Percentiles rank a stretch among this genome's conserved stretches.
phyloP scores from a whole-genome alignment of 2,113 vertebrate genomes.

The Danio rerio region DNA sequence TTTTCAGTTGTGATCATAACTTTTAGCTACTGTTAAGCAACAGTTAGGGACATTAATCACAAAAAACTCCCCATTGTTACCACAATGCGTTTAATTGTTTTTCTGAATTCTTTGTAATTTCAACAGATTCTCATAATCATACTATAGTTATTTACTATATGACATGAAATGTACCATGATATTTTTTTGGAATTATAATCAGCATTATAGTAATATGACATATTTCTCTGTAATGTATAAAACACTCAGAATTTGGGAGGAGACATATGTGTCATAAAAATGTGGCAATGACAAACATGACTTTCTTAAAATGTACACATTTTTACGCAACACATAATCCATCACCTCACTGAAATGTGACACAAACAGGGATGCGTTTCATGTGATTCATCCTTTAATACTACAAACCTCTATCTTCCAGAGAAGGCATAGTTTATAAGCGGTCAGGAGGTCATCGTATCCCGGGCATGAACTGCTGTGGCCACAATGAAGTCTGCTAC shows the following conservation, averaged over 20 bases:
- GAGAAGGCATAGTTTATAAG: slow-evolving; percentile 96
- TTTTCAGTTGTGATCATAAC: not conserved
- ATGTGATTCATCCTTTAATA: not conserved
- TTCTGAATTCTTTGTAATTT: not conserved
- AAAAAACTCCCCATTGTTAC: not conserved
- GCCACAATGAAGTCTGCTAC: slow-evolving; percentile 90
- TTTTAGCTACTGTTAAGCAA: not conserved
- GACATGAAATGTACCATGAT: not conserved
- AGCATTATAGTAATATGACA: not conserved
- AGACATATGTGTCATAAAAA: not conserved
- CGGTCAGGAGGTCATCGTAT: slow-evolving; percentile 95
- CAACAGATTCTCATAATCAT: too few species aligned
- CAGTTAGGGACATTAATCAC: not conserved
- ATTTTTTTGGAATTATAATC: too few species aligned
- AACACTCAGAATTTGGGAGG: not conserved
- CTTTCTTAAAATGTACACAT: not conserved
- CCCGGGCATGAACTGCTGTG: slow-evolving; percentile 95
- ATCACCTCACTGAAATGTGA: not conserved
- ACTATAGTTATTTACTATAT: not conserved
- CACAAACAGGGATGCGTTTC: not conserved
- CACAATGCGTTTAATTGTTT: not conserved
- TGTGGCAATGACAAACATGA: not conserved
- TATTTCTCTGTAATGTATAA: not conserved
- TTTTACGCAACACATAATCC: not conserved
- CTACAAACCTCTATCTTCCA: slow-evolving; percentile 65